Evolutionary conservation across 2,797 vertebrate species (phyloP).

Genomic region (Ptychobarbus kaznakovi): DNA sequence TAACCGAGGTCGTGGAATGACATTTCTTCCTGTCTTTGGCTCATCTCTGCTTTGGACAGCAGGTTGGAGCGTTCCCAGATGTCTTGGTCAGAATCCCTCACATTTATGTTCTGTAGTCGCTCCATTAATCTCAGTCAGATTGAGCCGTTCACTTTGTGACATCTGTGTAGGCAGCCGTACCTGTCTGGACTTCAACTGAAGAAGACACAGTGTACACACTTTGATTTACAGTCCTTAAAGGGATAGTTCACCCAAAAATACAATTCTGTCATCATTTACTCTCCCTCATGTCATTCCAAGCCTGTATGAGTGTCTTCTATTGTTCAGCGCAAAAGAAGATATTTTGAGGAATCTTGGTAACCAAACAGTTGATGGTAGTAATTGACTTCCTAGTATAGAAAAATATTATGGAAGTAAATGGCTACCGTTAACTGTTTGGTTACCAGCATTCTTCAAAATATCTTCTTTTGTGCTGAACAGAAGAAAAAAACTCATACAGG

Average conservation of each 20-base stretch:
- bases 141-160: conserved; percentile 37
- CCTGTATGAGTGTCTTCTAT: background rate
- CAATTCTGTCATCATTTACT: background rate
- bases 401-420: background rate
- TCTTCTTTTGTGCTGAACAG: background rate
- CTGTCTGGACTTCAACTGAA: conserved; percentile 23
- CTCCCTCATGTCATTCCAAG: background rate
- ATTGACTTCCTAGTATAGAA: background rate
- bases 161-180: conserved; percentile 31
- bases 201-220: conserved; percentile 22
- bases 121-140: conserved; percentile 52
- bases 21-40: conserved; percentile 26
- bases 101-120: conserved; percentile 52
- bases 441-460: background rate
- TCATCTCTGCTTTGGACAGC: conserved; percentile 32
- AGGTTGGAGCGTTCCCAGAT: conserved; percentile 35
- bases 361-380: background rate
- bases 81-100: conserved; percentile 24
- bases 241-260: background rate
- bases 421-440: background rate
- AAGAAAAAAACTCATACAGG: background rate
- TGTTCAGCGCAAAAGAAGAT: background rate
- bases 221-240: conserved; percentile 22
- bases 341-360: background rate
- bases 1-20: background rate